A percentile compares a stretch with the other conserved stretches of the same genome.
Conservation (phyloP, 2,888 invertebrate species). For the Pyralis farinalis region DNA sequence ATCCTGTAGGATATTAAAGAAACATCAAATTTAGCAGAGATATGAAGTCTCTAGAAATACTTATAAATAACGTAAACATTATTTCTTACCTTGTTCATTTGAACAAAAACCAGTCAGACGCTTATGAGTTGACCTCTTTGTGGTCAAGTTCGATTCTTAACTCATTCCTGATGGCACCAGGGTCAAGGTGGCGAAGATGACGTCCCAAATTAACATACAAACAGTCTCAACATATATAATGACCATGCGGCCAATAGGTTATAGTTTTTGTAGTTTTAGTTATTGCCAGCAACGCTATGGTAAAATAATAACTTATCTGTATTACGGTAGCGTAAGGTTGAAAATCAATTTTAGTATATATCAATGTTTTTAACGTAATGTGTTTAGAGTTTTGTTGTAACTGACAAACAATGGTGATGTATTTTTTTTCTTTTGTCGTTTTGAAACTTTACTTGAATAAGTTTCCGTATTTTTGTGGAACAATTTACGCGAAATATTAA, state of each 20-base stretch:
- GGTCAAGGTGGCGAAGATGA: slow-evolving; percentile 42
- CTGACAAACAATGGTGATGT: neutral
- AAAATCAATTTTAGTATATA: neutral
- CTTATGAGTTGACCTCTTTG: slow-evolving; percentile 38
- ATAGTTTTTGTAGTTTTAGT: slow-evolving; percentile 50
- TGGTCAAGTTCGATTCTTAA: slow-evolving; percentile 76
- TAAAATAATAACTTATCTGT: neutral
- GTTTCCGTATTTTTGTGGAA: neutral
- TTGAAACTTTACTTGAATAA: neutral
- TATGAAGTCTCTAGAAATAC: no score
- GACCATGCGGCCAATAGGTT: slow-evolving; percentile 54
- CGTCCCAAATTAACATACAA: slow-evolving; percentile 67
- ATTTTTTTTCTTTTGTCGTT: slow-evolving; percentile 1
- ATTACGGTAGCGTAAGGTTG: neutral
- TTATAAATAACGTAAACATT: slow-evolving; percentile 10
- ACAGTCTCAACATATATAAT: slow-evolving; percentile 52
- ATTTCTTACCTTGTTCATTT: slow-evolving; percentile 18
- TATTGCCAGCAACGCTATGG: neutral
- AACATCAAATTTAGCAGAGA: no score
- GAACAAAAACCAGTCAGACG: slow-evolving; percentile 62
- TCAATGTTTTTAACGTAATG: neutral
- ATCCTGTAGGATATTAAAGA: no score
- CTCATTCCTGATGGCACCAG: slow-evolving; percentile 59
- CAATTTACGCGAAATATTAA: neutral
- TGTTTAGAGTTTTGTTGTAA: neutral